Evolutionary conservation across 2,113 vertebrate species (phyloP), one percentile per base, ranked within the genome.

Genomic region (Amazona guildingii): DNA sequence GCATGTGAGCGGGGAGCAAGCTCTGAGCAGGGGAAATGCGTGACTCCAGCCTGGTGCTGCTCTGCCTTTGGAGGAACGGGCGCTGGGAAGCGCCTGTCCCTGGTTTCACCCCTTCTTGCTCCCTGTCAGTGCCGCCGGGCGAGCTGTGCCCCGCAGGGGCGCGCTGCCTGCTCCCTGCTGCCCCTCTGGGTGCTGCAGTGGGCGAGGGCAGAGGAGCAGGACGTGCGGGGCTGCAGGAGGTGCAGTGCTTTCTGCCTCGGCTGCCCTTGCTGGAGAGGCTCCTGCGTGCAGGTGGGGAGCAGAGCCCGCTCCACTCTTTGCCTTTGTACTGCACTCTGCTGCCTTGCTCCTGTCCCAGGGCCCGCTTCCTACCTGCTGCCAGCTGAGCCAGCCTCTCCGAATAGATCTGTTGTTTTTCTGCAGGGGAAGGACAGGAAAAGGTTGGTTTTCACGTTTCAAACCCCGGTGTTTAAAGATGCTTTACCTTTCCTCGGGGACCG

Each of bases 351-450:
- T 91, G 83, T 63, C 86, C 59, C 77, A 2, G 76, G 86, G 28
- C 81, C 92, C 37, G 19, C 94, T 80, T 86, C 69, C 90, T 87
- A 35, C 95, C 96, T 94, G 96, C 88, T 84, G 89, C 90, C 93
- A 91, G 96, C 86, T 86, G 90, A 86, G 35, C 64, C 89, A 72
- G 63, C 95, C 88, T 83, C 92, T 25, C 49, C 0, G 21, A 4
- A n/a, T 37, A 95, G 94, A 89, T 92, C 69, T 95, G 72, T 48
- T 94, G 95, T 70, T 97, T 93, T 95, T 93, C 94, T 35, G 81
- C 55, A 39, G 88, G 55, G 68, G 19, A 35, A 88, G n/a, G 75
- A 20, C 19, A 64, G 83, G 89, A 23, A 20, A 37, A 62, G 28
- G 18, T 23, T 6, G 23, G 25, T 15, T 91, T 90, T 81, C 7